These are phyloP conservation scores for Acyrthosiphon pisum DNA, from an alignment of 1,140 invertebrate genomes.

Conservation along the genomic window DNA sequence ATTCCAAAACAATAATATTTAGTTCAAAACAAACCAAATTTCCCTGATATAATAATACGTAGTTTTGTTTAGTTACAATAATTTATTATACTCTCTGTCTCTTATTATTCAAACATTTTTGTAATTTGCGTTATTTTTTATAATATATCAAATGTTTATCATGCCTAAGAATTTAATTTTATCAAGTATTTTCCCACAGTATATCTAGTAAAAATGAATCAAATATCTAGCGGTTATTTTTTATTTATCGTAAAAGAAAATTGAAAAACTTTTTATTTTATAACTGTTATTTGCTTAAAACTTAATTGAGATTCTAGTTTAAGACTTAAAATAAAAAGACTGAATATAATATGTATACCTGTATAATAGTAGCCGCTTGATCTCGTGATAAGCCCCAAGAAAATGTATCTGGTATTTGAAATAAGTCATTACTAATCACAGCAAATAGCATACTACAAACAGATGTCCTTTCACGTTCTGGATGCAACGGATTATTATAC, in stretches of 20 bases:
- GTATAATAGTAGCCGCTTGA: slow-evolving; percentile 41
- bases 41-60: not conserved
- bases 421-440: not conserved
- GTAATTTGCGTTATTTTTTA: not conserved
- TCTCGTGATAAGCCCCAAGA: slow-evolving; percentile 15
- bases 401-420: not conserved
- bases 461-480: not conserved
- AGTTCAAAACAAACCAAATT: not conserved
- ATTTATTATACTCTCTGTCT: not conserved
- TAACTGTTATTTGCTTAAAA: not conserved
- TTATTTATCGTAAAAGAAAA: not conserved
- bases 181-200: not conserved
- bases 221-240: not conserved
- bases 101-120: not conserved
- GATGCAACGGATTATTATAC: slow-evolving; percentile 40
- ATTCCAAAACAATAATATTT: not conserved
- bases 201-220: not conserved
- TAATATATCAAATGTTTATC: not conserved
- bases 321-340: not conserved
- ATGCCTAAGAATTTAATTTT: not conserved
- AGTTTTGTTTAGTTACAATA: not conserved
- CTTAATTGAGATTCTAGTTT: not conserved
- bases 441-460: not conserved
- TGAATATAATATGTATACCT: not conserved
- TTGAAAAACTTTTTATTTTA: not conserved